These are phyloP conservation scores for Orchesellides sinensis DNA, from an alignment of 2,888 invertebrate genomes.

Conservation along the genomic window DNA sequence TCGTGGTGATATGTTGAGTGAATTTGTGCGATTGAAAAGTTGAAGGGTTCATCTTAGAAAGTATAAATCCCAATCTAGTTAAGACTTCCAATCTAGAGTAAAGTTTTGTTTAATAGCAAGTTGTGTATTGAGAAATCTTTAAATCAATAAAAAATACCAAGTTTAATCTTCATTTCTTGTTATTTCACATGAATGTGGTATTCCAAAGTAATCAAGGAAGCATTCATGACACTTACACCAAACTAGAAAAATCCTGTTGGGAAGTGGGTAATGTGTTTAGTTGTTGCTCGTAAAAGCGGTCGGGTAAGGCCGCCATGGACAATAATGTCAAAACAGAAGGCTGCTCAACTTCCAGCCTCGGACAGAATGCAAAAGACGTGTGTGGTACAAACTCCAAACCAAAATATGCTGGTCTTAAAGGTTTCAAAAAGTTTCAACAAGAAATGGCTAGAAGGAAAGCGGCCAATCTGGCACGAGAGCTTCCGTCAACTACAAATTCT, in stretches of 20 bases:
- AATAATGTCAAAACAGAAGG: constrained; percentile 59
- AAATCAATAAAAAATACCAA: too few species aligned
- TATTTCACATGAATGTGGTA: background rate
- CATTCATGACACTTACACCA: background rate
- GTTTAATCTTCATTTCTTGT: too few species aligned
- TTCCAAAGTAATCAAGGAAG: background rate
- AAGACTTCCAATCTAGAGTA: too few species aligned
- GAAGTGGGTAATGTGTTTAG: constrained; percentile 57
- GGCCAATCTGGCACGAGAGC: constrained; percentile 51
- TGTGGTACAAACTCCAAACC: constrained; percentile 19
- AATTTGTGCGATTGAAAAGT: too few species aligned
- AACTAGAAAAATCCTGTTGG: background rate
- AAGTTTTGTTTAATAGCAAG: too few species aligned
- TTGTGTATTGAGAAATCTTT: too few species aligned
- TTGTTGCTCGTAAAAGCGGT: constrained; percentile 44
- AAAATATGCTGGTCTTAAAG: constrained; percentile 63
- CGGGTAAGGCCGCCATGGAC: constrained; percentile 60
- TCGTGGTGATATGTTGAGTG: too few species aligned
- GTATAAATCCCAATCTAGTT: too few species aligned
- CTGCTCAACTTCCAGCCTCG: constrained; percentile 53
- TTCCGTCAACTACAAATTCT: constrained; percentile 10
- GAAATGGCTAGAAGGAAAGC: constrained; percentile 66
- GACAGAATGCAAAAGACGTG: background rate
- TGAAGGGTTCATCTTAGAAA: too few species aligned
- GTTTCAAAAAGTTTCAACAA: constrained; percentile 66